phyloP scores from a whole-genome alignment of 2,797 vertebrate species.

The Poecilia velifera region DNA sequence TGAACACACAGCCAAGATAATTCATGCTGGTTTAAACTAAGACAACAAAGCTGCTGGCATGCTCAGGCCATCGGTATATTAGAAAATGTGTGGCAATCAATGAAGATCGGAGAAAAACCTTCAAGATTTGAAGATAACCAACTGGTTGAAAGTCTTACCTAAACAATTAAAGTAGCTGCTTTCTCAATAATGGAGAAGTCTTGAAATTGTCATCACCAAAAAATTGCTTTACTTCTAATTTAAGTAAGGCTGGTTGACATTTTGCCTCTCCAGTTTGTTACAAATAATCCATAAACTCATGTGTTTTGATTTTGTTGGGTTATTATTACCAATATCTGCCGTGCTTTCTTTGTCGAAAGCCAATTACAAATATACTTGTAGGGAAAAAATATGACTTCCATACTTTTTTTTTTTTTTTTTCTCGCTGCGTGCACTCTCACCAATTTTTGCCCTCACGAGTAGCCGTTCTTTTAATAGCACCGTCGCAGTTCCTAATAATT shows the following conservation, averaged over 20 bases:
- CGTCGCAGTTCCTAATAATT: conserved; percentile 43
- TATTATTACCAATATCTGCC: neutral
- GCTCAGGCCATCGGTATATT: no score
- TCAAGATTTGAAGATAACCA: no score
- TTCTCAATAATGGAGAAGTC: neutral
- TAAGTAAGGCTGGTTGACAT: no score
- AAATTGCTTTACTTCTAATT: no score
- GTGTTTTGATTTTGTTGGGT: neutral
- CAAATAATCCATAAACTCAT: neutral
- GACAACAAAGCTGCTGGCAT: no score
- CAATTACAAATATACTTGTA: no score
- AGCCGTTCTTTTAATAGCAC: conserved; percentile 35
- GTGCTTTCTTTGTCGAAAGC: neutral
- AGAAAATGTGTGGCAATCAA: no score
- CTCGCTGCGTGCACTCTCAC: conserved; percentile 16
- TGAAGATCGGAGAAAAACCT: no score
- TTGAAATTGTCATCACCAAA: neutral
- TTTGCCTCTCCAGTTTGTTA: neutral
- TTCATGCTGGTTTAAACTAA: no score
- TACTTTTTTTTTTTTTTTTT: neutral
- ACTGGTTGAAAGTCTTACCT: no score
- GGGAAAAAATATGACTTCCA: neutral
- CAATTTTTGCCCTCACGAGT: conserved; percentile 30
- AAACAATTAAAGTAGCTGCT: neutral
- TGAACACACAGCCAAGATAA: no score